Base-by-base conservation (phyloP, 2,113 vertebrate genomes). In the Leucoraja erinaceus region DNA sequence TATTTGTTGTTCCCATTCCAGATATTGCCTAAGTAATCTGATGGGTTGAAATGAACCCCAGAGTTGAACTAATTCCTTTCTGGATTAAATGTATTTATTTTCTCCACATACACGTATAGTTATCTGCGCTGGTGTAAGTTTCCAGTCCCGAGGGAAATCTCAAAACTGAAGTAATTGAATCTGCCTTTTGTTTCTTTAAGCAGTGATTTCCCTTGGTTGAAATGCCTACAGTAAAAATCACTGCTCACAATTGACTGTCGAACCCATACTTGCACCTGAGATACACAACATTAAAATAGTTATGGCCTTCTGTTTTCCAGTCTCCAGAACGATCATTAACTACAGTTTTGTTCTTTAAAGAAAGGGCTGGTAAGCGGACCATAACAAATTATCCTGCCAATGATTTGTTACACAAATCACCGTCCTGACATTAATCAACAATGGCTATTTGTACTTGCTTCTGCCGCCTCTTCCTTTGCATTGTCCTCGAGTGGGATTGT, bases 81-180 rank as follows among this genome's bases (percentile, higher is more conserved):
- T 91, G 90, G 90, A 91, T 91, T 91, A 91, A 47, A 91, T 74
- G 90, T 72, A 47, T 91, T 91, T 91, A 72, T 91, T 91, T 74
- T 38, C 88, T 22, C 68, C 33, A 20, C 11, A 3, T 25, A 54
- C 68, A 91, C 54, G 68, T 70, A 91, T 74, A 91, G 47, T 74
- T 91, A 91, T 91, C 68, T 72, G 66, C 68, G 28, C 28, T 38
- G 90, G 90, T 91, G 90, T 91, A 72, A 28, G 38, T 91, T 91
- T 91, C 90, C 72, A 72, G 68, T 72, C 90, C 90, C 59, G 66
- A 72, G 90, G 66, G 90, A 72, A 91, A 91, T 72, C 66, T 91
- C 38, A 91, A 72, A 91, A 91, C 33, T 54, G 38, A 72, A 72
- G 90, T 74, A 70, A 91, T 91, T 72, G 33, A 91, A 91, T 91